These are phyloP conservation scores for Ditylenchus dipsaci DNA, from an alignment of 1,140 invertebrate genomes.

Conservation along the genomic window DNA sequence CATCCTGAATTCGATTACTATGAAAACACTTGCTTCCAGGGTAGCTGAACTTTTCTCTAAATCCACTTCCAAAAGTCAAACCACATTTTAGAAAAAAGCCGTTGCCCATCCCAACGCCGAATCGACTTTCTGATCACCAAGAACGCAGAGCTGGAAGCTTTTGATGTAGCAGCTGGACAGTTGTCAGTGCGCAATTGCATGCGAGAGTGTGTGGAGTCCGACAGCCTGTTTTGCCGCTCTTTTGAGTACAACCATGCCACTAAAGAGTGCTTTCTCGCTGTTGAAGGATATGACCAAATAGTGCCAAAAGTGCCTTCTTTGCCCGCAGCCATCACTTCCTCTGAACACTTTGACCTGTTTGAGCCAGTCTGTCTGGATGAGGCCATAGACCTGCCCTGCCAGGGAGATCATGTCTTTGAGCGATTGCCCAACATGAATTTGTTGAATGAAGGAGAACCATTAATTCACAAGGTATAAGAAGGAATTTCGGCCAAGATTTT, in stretches of 20 bases:
- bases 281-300: not conserved
- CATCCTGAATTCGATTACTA: conserved; percentile 25
- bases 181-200: conserved; percentile 36
- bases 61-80: not conserved
- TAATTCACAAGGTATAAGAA: not conserved
- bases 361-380: conserved; percentile 41
- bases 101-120: conserved; percentile 16
- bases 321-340: conserved; percentile 2
- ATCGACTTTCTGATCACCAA: conserved; percentile 39
- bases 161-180: conserved; percentile 5
- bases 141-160: conserved; percentile 21
- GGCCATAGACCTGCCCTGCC: conserved; percentile 25
- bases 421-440: conserved; percentile 30
- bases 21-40: conserved; percentile 37
- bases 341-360: conserved; percentile 33
- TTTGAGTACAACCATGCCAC: conserved; percentile 21
- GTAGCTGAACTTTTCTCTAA: conserved; percentile 17
- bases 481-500: conserved; percentile 1
- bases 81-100: conserved; percentile 15
- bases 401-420: conserved; percentile 43
- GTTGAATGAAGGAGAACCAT: conserved; percentile 19
- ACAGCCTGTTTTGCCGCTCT: conserved; percentile 32
- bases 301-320: conserved; percentile 19
- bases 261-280: conserved; percentile 33
- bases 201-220: conserved; percentile 37